These are phyloP conservation scores for Acromyrmex heyeri DNA, from an alignment of 1,140 invertebrate species.

Conservation along the genomic window DNA sequence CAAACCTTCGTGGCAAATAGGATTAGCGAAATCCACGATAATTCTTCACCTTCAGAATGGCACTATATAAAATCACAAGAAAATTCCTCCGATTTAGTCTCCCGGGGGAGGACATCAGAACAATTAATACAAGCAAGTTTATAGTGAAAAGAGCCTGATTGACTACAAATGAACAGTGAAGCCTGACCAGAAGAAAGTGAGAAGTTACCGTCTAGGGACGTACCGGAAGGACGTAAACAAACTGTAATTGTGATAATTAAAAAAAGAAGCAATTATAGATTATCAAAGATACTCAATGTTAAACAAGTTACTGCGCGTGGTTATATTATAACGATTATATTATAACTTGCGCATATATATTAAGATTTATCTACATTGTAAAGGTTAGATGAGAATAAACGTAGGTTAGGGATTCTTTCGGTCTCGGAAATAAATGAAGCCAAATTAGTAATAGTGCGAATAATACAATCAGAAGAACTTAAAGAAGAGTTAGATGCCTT, in stretches of 20 bases:
- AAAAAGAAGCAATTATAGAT: background rate
- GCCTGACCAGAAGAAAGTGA: background rate
- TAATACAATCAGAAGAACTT: too few relatives aligned
- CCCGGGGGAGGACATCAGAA: constrained; percentile 71
- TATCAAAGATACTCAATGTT: background rate
- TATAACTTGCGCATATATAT: background rate
- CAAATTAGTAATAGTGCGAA: too few relatives aligned
- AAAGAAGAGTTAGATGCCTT: too few relatives aligned
- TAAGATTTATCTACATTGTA: background rate
- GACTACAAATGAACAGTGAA: background rate
- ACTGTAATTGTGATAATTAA: background rate
- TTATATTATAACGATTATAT: background rate
- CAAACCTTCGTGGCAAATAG: constrained; percentile 79
- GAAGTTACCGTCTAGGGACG: background rate
- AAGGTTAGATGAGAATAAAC: too few relatives aligned
- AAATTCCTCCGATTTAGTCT: constrained; percentile 82
- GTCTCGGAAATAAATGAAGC: too few relatives aligned
- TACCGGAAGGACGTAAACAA: background rate
- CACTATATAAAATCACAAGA: constrained; percentile 74
- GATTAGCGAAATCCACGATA: constrained; percentile 78
- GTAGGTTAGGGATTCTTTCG: too few relatives aligned
- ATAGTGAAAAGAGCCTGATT: background rate
- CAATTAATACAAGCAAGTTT: background rate
- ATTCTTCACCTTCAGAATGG: constrained; percentile 71
- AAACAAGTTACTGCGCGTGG: background rate